A percentile compares a stretch with the other conserved stretches of the same genome.
These are phyloP conservation scores for Chaitophorus viminalis DNA, from an alignment of 2,888 invertebrate species.

Conservation along the genomic window DNA sequence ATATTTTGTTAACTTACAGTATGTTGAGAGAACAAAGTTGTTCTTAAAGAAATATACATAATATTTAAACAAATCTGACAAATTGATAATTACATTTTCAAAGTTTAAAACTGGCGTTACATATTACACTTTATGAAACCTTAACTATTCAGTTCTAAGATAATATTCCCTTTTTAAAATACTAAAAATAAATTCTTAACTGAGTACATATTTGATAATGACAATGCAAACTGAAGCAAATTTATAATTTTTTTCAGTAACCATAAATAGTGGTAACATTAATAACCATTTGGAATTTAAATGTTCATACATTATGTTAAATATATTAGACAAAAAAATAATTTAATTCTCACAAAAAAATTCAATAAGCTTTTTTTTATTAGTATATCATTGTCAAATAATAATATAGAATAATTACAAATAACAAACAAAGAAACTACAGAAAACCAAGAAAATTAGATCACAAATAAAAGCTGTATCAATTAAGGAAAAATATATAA, in stretches of 20 bases:
- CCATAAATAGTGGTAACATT: background rate
- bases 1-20: slow-evolving; percentile 26
- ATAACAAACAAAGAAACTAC: background rate
- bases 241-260: background rate
- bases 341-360: background rate
- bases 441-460: background rate
- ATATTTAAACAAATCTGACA: slow-evolving; percentile 13
- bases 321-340: background rate
- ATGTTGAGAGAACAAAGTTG: slow-evolving; percentile 40
- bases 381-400: background rate
- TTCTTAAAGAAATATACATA: slow-evolving; percentile 37
- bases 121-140: background rate
- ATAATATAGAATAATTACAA: background rate
- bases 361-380: slow-evolving; percentile 18
- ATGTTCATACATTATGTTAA: background rate
- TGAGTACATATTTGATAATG: background rate
- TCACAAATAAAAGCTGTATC: background rate
- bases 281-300: background rate
- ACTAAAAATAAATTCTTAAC: slow-evolving; percentile 7
- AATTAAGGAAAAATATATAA: background rate
- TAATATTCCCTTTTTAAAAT: background rate
- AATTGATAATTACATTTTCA: background rate
- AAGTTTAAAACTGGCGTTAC: background rate
- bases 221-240: background rate
- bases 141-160: background rate